Conservation (phyloP, 2,888 invertebrate genomes). For the Parapristionchus giblindavisi region DNA sequence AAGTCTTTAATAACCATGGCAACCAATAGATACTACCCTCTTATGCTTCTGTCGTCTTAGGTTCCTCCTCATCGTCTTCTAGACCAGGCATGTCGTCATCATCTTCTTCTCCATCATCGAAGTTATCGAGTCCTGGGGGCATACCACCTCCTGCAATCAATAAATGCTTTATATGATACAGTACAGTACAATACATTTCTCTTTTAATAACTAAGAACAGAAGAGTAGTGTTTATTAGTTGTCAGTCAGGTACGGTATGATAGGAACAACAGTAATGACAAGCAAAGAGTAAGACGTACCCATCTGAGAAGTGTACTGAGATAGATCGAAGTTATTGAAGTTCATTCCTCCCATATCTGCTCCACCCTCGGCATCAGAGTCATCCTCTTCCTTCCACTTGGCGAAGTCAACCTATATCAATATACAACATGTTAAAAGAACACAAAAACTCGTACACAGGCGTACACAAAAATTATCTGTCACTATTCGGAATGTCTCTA, state of each 20-base stretch:
- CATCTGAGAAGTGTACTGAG: conserved; percentile 51
- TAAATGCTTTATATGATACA: neutral
- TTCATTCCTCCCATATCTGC: conserved; percentile 38
- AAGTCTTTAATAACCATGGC: neutral
- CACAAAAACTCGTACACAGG: neutral
- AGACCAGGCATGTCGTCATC: conserved; percentile 42
- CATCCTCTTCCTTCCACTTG: conserved; percentile 97
- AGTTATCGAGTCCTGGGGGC: conserved; percentile 44
- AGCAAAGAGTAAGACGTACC: too few species aligned
- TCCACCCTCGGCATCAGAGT: conserved; percentile 81
- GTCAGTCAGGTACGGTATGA: too few species aligned
- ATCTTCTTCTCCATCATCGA: conserved; percentile 48
- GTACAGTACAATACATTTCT: neutral
- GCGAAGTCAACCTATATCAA: conserved; percentile 94
- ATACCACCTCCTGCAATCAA: conserved; percentile 24
- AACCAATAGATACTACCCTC: neutral
- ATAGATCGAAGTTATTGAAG: conserved; percentile 43
- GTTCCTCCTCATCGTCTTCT: conserved; percentile 23
- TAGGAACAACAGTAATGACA: too few species aligned
- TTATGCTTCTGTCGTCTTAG: conserved; percentile 16
- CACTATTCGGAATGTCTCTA: neutral
- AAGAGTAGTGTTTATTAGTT: too few species aligned
- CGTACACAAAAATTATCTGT: neutral
- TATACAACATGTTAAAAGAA: too few species aligned
- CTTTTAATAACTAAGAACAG: neutral